Conservation (phyloP, 53 echinoderm and acorn worm genomes). For the Luidia sarsii region DNA sequence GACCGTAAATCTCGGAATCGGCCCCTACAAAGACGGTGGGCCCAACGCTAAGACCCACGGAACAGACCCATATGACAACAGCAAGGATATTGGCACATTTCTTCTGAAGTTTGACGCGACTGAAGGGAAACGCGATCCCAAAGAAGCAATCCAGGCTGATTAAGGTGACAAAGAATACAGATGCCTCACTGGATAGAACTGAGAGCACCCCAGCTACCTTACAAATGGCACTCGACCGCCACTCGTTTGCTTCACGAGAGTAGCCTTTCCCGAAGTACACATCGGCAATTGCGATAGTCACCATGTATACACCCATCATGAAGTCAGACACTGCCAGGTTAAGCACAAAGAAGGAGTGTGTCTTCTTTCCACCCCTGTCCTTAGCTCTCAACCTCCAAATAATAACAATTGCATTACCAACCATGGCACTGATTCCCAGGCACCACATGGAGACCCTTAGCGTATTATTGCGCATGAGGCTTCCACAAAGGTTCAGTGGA, state of each 20-base stretch:
- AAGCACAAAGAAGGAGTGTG: too few species aligned
- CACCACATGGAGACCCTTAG: too few species aligned
- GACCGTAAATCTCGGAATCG: conserved; percentile 22
- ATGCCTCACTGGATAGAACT: conserved; percentile 57
- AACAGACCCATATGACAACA: conserved; percentile 11
- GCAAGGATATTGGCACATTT: background rate
- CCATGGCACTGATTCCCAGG: conserved; percentile 56
- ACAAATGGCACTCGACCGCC: too few species aligned
- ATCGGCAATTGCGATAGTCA: conserved; percentile 50
- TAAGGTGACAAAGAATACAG: conserved; percentile 55
- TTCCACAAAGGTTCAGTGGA: too few species aligned
- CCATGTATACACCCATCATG: too few species aligned
- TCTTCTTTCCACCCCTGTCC: conserved; percentile 13
- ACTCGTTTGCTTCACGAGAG: too few species aligned
- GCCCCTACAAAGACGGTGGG: conserved; percentile 24
- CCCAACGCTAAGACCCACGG: conserved; percentile 1
- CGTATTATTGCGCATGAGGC: too few species aligned
- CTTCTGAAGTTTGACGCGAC: too few species aligned
- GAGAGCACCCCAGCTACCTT: too few species aligned
- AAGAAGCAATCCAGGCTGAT: too few species aligned
- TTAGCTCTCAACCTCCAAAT: conserved; percentile 10
- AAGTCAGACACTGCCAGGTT: too few species aligned
- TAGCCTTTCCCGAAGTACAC: conserved; percentile 42
- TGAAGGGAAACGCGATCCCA: too few species aligned
- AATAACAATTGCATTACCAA: conserved; percentile 47